Percentiles rank a stretch among this genome's conserved stretches.
Conservation (phyloP, 2,113 vertebrate genomes). For the Stigmatopora nigra region DNA sequence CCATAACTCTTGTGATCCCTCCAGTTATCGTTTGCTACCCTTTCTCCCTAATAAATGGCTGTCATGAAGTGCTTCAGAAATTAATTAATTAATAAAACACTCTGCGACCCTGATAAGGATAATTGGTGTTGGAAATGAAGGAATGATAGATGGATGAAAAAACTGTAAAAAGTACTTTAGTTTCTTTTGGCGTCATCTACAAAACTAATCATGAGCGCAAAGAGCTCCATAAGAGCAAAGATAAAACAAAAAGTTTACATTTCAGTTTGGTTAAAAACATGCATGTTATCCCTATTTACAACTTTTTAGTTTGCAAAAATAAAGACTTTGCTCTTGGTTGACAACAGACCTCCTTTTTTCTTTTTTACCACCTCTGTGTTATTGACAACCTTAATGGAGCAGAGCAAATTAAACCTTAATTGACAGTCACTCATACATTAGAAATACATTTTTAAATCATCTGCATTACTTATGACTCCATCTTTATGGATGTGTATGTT, state of each 20-base stretch:
- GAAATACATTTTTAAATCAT: constrained; percentile 6
- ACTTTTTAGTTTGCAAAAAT: too few relatives aligned
- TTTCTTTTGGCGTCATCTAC: not conserved
- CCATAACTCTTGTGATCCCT: constrained; percentile 5
- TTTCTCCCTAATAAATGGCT: not conserved
- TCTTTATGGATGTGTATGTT: constrained; percentile 25
- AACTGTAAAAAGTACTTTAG: not conserved
- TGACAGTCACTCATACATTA: constrained; percentile 4
- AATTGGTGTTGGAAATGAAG: too few relatives aligned
- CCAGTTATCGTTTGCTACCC: not conserved
- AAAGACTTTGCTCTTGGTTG: constrained; percentile 9
- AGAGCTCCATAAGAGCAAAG: not conserved
- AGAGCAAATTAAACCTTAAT: constrained; percentile 24
- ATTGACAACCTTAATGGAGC: constrained; percentile 30
- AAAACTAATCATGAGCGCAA: constrained; percentile 6
- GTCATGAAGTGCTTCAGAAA: not conserved
- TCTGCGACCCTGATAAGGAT: too few relatives aligned
- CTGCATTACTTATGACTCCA: constrained; percentile 3
- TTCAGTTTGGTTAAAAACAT: constrained; percentile 9
- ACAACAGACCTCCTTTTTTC: not conserved
- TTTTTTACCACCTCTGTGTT: constrained; percentile 27
- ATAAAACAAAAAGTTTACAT: too few relatives aligned
- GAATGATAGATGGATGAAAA: too few relatives aligned
- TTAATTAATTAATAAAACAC: not conserved
- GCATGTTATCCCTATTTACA: constrained; percentile 1